Base-by-base conservation (phyloP, 1,140 invertebrate species). In the Brevipalpus yothersi region DNA sequence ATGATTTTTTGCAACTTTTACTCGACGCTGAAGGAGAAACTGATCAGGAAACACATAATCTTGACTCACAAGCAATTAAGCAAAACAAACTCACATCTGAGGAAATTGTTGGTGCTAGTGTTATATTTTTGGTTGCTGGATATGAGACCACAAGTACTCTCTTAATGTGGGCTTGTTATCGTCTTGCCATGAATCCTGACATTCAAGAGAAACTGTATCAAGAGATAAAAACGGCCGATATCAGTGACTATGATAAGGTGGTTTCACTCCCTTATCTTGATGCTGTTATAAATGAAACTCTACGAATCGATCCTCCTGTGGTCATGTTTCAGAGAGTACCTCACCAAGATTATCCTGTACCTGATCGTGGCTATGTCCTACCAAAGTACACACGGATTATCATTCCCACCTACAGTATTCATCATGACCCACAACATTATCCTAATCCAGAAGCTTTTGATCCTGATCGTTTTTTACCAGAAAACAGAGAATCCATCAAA, bases 111-210 rank as follows among this genome's bases (percentile, higher is more conserved):
- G 75, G 77, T 0, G 79, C 82, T 62, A 75, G 76, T 0, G 69
- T 78, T 2, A 42, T 80, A 11, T 82, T 83, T 63, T 79, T 82
- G 63, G 69, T 75, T 1, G 81, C 76, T 56, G 80, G 79, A 1
- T 81, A 56, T 56, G 13, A 72, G 61, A 77, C 76, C 1, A 76
- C 73, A 1, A 70, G 73, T 47, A 73, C 69, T 10, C 67, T 72
- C 0, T 60, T 77, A 10, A 67, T 69, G 5, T 76, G 71, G 63
- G 66, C 71, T 11, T 67, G 72, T 58, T 74, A 75, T 63, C 67
- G 72, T 61, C 67, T 77, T 59, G 70, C 73, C 10, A 67, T 64
- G 11, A 69, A 76, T 65, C 72, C 66, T 19, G 68, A 74, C 8
- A 67, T 73, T 42, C 76, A 77, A 62, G 65, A 71, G 12, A 67